Base-by-base conservation (phyloP, 2,797 vertebrate genomes). In the Catharus ustulatus region DNA sequence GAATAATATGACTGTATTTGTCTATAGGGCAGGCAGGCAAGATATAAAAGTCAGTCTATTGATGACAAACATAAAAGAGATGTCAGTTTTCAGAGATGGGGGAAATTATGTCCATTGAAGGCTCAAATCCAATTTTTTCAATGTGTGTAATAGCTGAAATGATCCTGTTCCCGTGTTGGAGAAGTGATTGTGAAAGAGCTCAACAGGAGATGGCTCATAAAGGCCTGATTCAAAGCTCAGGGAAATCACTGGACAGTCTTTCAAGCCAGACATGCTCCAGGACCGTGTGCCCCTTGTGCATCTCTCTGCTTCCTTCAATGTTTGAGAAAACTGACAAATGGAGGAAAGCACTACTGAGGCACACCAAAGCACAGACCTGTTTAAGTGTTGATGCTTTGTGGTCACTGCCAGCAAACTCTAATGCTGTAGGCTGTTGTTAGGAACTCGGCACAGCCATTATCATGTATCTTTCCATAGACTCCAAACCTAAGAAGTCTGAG, bases 1-100 rank as follows among this genome's bases (percentile, higher is more conserved):
- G 36, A 95, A 89, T 95, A 93, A 83, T 59, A 49, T 11, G n/a
- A 87, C 59, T 52, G 15, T 52, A n/a, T 91, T 89, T 89, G 34
- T 91, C 89, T 82, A 40, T 11, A 54, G 72, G 74, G 76, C 63
- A 82, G 66, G 48, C 58, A 90, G 55, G n/a, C 29, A 68, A 79
- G 46, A 46, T 67, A 30, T 26, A 84, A 17, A 57, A 87, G 87
- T 87, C 90, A 72, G 54, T 58, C 62, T 92, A 55, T 66, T 74
- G 43, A n/a, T 84, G 71, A 69, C 58, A 66, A 85, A 89, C 21
- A 46, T 54, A 48, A 69, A 74, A 92, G 79, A 95, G 19, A 49
- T 61, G 49, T 68, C 89, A 32, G 67, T 87, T 93, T 95, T 87
- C 54, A 62, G 78, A 94, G 59, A 84, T n/a, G 38, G 52, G 42